These are phyloP conservation scores for Melikaiella ostensackeni DNA, from an alignment of 2,888 invertebrate species.

Conservation along the genomic window DNA sequence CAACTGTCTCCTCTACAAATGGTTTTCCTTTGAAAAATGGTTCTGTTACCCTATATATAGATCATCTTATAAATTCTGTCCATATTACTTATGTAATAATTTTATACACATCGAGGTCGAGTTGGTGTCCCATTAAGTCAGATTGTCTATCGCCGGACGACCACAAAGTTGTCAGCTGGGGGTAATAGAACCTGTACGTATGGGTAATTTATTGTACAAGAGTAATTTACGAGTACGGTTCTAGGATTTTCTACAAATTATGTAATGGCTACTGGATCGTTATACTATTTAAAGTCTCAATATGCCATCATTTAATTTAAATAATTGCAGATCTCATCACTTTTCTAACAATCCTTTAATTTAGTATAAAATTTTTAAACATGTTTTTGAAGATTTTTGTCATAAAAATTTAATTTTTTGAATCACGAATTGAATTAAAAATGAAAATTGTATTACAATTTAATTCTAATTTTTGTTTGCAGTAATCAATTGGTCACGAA, in stretches of 20 bases:
- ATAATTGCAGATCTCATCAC: background rate
- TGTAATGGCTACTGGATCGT: background rate
- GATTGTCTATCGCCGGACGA: background rate
- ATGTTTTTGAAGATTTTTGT: too few relatives aligned
- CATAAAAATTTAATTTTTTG: too few relatives aligned
- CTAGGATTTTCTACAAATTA: background rate
- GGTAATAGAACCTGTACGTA: constrained; percentile 10
- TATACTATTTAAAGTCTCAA: background rate
- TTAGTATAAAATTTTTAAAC: background rate
- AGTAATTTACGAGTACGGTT: background rate
- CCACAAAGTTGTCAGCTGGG: constrained; percentile 3
- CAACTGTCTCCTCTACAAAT: too few relatives aligned
- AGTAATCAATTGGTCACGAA: background rate
- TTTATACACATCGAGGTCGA: constrained; percentile 24
- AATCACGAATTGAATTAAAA: background rate
- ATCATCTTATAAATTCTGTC: background rate
- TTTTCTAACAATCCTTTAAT: background rate
- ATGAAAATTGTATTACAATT: background rate
- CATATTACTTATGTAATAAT: background rate
- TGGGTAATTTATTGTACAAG: constrained; percentile 6
- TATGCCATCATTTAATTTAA: background rate
- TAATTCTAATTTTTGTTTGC: background rate
- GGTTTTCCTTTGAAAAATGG: too few relatives aligned
- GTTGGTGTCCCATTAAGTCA: background rate
- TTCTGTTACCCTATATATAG: too few relatives aligned